These are phyloP conservation scores for Tichodroma muraria DNA, from an alignment of 2,113 vertebrate species.

Conservation along the genomic window DNA sequence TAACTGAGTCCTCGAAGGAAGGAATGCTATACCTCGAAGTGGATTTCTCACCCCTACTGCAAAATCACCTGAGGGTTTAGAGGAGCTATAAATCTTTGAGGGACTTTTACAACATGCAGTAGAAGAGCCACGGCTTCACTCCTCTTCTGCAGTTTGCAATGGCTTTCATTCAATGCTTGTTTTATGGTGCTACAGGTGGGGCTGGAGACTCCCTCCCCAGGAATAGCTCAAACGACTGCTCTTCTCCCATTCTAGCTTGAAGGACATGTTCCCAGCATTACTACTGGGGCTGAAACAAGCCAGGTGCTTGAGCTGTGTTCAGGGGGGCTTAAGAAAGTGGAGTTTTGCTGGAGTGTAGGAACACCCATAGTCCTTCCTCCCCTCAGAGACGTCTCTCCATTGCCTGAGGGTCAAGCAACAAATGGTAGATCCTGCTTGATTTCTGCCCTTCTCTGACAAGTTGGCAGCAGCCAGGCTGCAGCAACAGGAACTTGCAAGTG, in stretches of 20 bases:
- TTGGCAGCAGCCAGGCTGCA: neutral
- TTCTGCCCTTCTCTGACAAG: neutral
- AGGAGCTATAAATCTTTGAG: neutral
- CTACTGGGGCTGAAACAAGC: neutral
- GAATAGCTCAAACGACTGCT: neutral
- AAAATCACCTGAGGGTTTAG: conserved; percentile 4
- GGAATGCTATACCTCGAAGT: neutral
- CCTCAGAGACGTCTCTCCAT: neutral
- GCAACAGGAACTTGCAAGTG: neutral
- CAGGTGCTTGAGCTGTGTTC: neutral
- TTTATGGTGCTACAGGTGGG: neutral
- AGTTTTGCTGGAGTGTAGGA: neutral
- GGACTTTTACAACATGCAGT: neutral
- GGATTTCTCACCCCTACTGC: neutral
- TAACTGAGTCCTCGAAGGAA: neutral
- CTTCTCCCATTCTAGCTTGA: neutral
- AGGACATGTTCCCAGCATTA: neutral
- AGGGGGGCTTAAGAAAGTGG: neutral
- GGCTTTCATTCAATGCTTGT: neutral
- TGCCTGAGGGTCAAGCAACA: neutral
- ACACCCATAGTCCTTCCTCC: neutral
- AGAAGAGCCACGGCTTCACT: neutral
- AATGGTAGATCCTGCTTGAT: neutral
- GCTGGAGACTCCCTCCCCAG: neutral
- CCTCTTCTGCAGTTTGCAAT: neutral